Evolutionary conservation across 1,140 invertebrate species (phyloP), one percentile per base, ranked within the genome.

Genomic region (Venustaconcha ellipsiformis): DNA sequence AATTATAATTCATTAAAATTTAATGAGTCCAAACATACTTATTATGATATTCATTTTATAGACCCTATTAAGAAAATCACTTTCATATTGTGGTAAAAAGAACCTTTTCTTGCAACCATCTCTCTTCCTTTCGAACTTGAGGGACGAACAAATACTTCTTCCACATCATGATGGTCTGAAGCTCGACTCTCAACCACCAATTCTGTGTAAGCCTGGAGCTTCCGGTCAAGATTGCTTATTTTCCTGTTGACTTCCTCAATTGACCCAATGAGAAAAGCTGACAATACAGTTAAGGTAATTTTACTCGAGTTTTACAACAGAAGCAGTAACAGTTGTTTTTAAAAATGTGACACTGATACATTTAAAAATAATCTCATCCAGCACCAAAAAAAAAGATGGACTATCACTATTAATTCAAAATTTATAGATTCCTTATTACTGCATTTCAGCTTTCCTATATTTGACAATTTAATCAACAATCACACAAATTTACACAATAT

Each of bases 231-330:
- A 72, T 83, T 82, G 66, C 87, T 84, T 14, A 89, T 88, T 74
- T 83, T 85, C 69, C 80, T 82, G 70, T 84, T 89, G 1, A 89
- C 86, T 66, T 87, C 83, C 66, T 88, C 88, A 76, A 89, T 88
- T 14, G 88, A 83, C 18, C 88, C 88, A 84, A 89, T 87, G 55
- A 89, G 76, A 84, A 89, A 89, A 57, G 88, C 88, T 89, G 56
- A 76, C 48, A 14, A 14, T 20, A 56, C n/a, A 59, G 77, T 83
- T 81, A 84, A 82, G 80, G 66, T 20, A 67, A 20, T 57, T 68
- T 23, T 26, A 58, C 26, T 65, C 23, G 1, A 48, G 18, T 26
- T 12, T 23, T 20, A 62, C 18, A 14, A 55, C 18, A 74, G 2
- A 56, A 67, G 18, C 26, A n/a, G 57, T 13, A 67, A n/a, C 26